Evolutionary conservation across 2,888 invertebrate genomes (phyloP).

Genomic region (Drosophila subquinaria): DNA sequence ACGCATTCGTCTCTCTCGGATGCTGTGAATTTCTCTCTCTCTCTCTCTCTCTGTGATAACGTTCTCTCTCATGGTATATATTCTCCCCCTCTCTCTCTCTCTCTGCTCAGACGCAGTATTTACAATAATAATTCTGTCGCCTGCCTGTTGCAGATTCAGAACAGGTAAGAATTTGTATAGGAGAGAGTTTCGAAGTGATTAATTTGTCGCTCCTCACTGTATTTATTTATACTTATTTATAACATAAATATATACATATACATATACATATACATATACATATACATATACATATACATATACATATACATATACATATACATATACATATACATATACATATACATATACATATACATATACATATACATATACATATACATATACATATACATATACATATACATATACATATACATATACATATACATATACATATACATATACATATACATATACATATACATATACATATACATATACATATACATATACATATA

Average conservation of each 20-base stretch:
- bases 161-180: not conserved
- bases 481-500: not conserved
- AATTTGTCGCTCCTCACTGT: not conserved
- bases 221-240: not conserved
- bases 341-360: not conserved
- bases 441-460: not conserved
- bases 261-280: not conserved
- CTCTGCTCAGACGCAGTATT: conserved; percentile 37
- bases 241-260: not conserved
- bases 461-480: not conserved
- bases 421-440: not conserved
- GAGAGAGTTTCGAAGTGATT: not conserved
- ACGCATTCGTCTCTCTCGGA: not conserved
- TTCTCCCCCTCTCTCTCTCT: not conserved
- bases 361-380: not conserved
- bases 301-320: conserved; percentile 1
- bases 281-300: conserved; percentile 8
- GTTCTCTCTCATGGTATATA: not conserved
- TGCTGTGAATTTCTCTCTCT: not conserved
- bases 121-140: conserved; percentile 43
- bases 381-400: not conserved
- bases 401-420: not conserved
- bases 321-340: not conserved
- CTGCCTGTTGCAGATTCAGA: conserved; percentile 62
- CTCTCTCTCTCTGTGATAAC: not conserved